Conservation (phyloP, 2,888 invertebrate genomes). For the Polymixis flavicincta region DNA sequence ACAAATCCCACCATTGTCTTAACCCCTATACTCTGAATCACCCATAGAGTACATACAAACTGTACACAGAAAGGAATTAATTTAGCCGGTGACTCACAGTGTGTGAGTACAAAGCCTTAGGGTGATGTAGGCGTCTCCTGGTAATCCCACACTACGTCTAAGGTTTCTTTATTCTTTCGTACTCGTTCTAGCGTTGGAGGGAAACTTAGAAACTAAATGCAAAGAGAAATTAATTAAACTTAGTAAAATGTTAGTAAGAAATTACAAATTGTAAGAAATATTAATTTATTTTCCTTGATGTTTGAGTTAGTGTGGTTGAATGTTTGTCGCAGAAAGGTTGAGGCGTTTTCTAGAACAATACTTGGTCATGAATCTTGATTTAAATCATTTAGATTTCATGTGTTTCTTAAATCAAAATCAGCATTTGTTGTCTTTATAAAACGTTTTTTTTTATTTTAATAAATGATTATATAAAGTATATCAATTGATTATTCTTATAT, state of each 20-base stretch:
- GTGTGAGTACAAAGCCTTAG: conserved; percentile 44
- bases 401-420: no score
- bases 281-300: neutral
- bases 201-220: conserved; percentile 13
- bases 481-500: no score
- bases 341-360: neutral
- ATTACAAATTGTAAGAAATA: conserved; percentile 4
- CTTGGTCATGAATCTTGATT: conserved; percentile 4
- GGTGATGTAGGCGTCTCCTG: conserved; percentile 61
- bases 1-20: neutral
- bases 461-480: no score
- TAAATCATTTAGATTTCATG: conserved; percentile 9
- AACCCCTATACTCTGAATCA: conserved; percentile 37
- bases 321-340: neutral
- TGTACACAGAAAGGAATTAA: conserved; percentile 56
- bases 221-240: conserved; percentile 4
- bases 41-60: conserved; percentile 16
- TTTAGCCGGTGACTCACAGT: conserved; percentile 65
- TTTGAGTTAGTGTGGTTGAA: neutral
- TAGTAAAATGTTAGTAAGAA: neutral
- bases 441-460: no score
- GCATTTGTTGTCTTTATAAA: no score
- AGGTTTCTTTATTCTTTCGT: conserved; percentile 45
- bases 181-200: conserved; percentile 18
- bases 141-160: conserved; percentile 63